phyloP scores from a whole-genome alignment of 2,888 invertebrate species.

The Chloroclystis v-ata region DNA sequence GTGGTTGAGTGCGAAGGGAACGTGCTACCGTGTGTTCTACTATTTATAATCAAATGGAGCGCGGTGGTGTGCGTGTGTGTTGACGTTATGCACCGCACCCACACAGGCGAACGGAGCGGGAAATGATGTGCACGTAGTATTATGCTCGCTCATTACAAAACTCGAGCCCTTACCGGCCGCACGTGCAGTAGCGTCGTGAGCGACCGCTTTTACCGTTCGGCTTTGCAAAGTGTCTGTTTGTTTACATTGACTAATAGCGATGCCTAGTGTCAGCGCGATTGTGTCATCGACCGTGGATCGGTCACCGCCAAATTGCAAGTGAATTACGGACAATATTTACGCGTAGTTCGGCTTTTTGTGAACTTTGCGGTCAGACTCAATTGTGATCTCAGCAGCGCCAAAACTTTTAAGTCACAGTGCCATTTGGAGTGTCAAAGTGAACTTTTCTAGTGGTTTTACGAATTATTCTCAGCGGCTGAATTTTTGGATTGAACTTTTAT shows the following conservation, averaged over 20 bases:
- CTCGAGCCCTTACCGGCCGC: conserved; percentile 68
- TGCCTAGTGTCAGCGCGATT: conserved; percentile 70
- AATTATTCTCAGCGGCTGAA: conserved; percentile 28
- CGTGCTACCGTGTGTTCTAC: conserved; percentile 77
- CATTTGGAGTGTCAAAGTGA: conserved; percentile 55
- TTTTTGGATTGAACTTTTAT: conserved; percentile 33
- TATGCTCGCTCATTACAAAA: conserved; percentile 77
- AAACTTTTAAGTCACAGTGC: conserved; percentile 49
- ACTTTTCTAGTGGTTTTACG: conserved; percentile 40
- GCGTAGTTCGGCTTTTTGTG: conserved; percentile 62
- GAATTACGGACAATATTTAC: conserved; percentile 61
- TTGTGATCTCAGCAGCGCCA: conserved; percentile 35
- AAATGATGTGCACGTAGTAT: conserved; percentile 75
- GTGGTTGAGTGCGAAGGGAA: conserved; percentile 73
- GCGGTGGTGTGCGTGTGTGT: conserved; percentile 61
- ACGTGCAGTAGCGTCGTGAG: conserved; percentile 66
- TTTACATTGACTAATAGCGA: conserved; percentile 67
- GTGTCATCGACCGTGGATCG: conserved; percentile 69
- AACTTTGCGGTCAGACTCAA: conserved; percentile 46
- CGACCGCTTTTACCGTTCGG: conserved; percentile 66
- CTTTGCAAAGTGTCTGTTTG: conserved; percentile 66
- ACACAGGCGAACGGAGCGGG: conserved; percentile 59
- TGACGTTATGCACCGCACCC: conserved; percentile 70
- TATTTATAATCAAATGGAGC: conserved; percentile 74
- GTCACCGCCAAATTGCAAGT: conserved; percentile 63